A percentile compares a stretch with the other conserved stretches of the same genome.
Conservation (phyloP, 2,888 invertebrate genomes). For the Drosophila borborema region DNA sequence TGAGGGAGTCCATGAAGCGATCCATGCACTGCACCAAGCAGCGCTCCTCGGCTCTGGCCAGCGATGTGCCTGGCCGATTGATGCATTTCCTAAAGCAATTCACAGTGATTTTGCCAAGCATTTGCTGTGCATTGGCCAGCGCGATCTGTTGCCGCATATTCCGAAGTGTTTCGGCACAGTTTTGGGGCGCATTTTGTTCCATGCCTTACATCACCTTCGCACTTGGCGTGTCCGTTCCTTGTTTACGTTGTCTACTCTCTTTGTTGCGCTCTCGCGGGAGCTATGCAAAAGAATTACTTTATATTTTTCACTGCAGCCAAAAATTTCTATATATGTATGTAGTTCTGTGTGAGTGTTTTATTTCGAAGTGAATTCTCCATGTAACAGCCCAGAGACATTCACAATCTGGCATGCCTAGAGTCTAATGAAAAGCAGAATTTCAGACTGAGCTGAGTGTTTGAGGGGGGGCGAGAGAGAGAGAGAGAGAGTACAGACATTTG, state of each 20-base stretch:
- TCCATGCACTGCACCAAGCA: conserved; percentile 47
- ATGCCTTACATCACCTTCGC: conserved; percentile 8
- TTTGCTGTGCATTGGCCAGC: conserved; percentile 36
- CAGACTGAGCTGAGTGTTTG: not conserved
- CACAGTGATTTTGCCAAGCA: conserved; percentile 34
- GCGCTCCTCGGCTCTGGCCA: conserved; percentile 29
- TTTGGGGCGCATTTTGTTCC: conserved; percentile 5
- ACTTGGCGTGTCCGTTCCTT: too few relatives aligned
- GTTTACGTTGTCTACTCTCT: not conserved
- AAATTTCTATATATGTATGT: conserved; percentile 2
- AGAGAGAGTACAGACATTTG: not conserved
- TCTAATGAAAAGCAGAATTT: not conserved
- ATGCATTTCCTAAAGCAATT: conserved; percentile 48
- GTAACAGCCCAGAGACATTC: not conserved
- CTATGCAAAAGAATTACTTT: not conserved
- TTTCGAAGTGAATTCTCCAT: conserved; percentile 5
- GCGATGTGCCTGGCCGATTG: conserved; percentile 23
- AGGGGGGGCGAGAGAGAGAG: not conserved
- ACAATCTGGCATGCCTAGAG: conserved; percentile 10
- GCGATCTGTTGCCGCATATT: conserved; percentile 46
- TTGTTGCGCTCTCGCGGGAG: too few relatives aligned
- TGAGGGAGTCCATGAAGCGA: conserved; percentile 46
- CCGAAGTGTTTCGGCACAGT: conserved; percentile 20
- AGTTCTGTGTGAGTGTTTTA: conserved; percentile 5
- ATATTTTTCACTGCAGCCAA: not conserved